These are phyloP conservation scores for Phataginus tetradactyla DNA, from an alignment of 2,797 vertebrate genomes.

Conservation along the genomic window DNA sequence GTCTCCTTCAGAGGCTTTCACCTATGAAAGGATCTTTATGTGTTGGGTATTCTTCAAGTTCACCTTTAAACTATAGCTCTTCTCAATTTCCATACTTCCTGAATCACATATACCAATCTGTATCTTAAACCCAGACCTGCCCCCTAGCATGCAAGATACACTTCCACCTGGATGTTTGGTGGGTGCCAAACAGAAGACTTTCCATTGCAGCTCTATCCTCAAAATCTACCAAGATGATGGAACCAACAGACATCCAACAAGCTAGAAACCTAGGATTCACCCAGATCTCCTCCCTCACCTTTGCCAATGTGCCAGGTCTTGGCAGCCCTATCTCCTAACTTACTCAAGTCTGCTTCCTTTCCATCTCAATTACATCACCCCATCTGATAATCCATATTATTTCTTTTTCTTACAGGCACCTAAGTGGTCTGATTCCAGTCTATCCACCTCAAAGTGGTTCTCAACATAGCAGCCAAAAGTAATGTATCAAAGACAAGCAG, in stretches of 20 bases:
- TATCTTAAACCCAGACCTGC: neutral
- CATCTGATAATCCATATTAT: neutral
- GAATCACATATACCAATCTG: neutral
- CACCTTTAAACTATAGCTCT: neutral
- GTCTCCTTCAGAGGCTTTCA: neutral
- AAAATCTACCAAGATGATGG: too few relatives aligned
- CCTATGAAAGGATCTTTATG: neutral
- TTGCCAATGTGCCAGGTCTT: neutral
- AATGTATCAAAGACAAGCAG: neutral
- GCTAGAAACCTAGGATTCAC: neutral
- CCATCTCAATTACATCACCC: neutral
- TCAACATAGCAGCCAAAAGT: neutral
- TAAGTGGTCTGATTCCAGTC: neutral
- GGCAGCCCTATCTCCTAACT: neutral
- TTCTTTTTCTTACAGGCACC: neutral
- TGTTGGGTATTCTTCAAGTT: neutral
- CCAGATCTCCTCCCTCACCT: neutral
- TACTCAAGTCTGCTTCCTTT: neutral
- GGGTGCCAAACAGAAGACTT: neutral
- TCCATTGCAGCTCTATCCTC: neutral
- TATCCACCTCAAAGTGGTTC: neutral
- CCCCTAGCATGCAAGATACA: neutral
- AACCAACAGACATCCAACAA: neutral
- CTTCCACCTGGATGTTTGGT: neutral
- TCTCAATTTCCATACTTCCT: neutral